A percentile compares a stretch with the other conserved stretches of the same genome.
These are phyloP conservation scores for Tapirus terrestris DNA, from an alignment of 2,113 vertebrate species.

Conservation along the genomic window DNA sequence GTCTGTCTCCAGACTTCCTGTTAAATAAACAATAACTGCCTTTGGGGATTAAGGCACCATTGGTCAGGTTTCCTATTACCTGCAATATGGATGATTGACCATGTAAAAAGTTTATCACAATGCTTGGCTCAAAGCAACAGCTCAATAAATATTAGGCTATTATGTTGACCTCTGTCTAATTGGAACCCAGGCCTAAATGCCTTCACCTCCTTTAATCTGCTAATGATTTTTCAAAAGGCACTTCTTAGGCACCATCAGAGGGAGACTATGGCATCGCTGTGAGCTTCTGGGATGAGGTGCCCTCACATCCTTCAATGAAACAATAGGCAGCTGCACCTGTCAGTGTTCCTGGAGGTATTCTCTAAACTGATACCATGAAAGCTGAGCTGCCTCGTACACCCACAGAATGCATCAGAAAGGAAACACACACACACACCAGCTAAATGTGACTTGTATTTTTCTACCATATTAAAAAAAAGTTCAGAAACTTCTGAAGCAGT, in stretches of 20 bases:
- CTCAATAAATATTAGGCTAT: not conserved
- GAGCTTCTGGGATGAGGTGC: too few species aligned
- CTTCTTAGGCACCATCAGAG: not conserved
- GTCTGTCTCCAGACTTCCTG: not conserved
- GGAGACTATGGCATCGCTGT: not conserved
- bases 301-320: not conserved
- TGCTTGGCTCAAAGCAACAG: not conserved
- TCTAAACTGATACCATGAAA: not conserved
- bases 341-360: rapidly evolving
- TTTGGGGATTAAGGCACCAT: not conserved
- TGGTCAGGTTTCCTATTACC: not conserved
- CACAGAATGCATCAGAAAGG: not conserved
- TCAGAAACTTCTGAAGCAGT: not conserved
- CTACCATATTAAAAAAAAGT: not conserved
- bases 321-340: not conserved
- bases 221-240: constrained; percentile 1
- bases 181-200: not conserved
- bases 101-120: not conserved
- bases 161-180: not conserved
- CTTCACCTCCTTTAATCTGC: not conserved
- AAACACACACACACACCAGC: too few species aligned
- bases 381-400: not conserved
- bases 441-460: not conserved
- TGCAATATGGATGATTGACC: not conserved
- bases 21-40: not conserved